Percentiles rank a stretch among this genome's conserved stretches.
Conservation (phyloP, 1,140 invertebrate species). For the Pissodes strobi region DNA sequence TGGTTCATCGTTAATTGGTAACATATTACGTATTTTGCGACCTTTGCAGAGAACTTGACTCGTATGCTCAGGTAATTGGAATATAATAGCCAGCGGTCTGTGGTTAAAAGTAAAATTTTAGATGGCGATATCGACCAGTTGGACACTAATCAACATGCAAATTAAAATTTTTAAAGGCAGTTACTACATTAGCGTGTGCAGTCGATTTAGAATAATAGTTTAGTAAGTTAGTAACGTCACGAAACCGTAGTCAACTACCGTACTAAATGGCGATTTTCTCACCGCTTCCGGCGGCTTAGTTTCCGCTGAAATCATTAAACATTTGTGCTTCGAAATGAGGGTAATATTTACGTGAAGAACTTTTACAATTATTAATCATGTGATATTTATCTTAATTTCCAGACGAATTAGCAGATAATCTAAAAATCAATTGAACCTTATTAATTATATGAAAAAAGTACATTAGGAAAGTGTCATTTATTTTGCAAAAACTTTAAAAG, state of each 20-base stretch:
- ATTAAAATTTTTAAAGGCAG: slow-evolving; percentile 46
- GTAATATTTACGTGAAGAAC: no score
- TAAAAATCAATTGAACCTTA: no score
- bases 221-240: slow-evolving; percentile 46
- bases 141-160: slow-evolving; percentile 41
- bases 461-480: no score
- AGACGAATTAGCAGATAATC: no score
- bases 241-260: slow-evolving; percentile 56
- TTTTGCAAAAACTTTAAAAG: no score
- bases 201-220: slow-evolving; percentile 54
- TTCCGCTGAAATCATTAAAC: slow-evolving; percentile 55
- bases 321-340: slow-evolving; percentile 3
- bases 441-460: no score
- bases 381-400: no score
- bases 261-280: slow-evolving; percentile 59
- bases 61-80: no score
- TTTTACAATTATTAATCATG: no score
- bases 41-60: no score
- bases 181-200: slow-evolving; percentile 45
- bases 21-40: no score
- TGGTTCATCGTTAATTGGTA: no score
- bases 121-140: not conserved
- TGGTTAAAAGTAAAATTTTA: not conserved
- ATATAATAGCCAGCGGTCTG: not conserved
- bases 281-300: slow-evolving; percentile 52